Conservation (phyloP, 1,140 invertebrate genomes). For the Calephelis virginiensis region DNA sequence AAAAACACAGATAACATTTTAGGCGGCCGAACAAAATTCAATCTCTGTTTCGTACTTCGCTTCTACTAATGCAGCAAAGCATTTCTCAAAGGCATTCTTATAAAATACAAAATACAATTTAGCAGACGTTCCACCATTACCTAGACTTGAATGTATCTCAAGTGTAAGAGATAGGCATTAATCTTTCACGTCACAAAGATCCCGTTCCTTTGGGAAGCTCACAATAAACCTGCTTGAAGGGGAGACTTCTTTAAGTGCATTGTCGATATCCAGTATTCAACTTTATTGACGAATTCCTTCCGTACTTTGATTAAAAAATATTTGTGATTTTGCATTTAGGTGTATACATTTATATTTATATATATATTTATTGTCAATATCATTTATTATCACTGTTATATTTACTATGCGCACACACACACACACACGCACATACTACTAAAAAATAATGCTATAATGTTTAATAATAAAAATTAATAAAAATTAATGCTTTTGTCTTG, state of each 20-base stretch:
- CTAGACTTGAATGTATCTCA: slow-evolving; percentile 23
- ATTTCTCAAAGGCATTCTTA: neutral
- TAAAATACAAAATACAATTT: slow-evolving; percentile 11
- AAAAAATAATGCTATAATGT: too few species aligned
- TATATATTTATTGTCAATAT: too few species aligned
- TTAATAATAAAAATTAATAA: too few species aligned
- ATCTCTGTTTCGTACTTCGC: neutral
- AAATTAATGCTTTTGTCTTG: too few species aligned
- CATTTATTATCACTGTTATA: too few species aligned
- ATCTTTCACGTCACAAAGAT: slow-evolving; percentile 55
- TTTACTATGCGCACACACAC: too few species aligned
- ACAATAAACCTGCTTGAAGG: slow-evolving; percentile 35
- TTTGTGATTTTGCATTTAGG: too few species aligned
- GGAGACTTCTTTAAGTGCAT: slow-evolving; percentile 7
- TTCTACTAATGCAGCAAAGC: neutral
- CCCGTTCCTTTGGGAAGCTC: slow-evolving; percentile 25
- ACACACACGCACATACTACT: too few species aligned
- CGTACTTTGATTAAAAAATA: too few species aligned
- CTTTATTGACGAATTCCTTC: slow-evolving; percentile 19
- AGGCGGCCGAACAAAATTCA: too few species aligned
- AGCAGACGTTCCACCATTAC: slow-evolving; percentile 11
- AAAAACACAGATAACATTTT: too few species aligned
- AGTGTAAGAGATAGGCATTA: slow-evolving; percentile 43
- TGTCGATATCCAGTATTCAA: slow-evolving; percentile 5
- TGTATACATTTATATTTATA: too few species aligned